Evolutionary conservation across 2,113 vertebrate genomes (phyloP), one percentile per base, ranked within the genome.

Genomic region (Protobothrops flavoviridis): DNA sequence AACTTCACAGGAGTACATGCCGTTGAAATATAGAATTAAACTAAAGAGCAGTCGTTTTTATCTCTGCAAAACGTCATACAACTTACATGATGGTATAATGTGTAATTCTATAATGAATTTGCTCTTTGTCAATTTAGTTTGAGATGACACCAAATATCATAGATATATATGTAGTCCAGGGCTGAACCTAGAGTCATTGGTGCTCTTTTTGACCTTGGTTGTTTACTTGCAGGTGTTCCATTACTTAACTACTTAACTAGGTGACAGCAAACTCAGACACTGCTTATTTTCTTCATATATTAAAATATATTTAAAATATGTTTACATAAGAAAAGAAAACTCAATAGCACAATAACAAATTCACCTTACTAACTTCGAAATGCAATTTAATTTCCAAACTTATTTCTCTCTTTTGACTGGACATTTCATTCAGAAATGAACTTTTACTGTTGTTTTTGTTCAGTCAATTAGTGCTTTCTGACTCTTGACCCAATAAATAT

Each of bases 351-450:
- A 15, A 4, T 13, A 90, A 43, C 87, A 0, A 88, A 56, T 93
- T 95, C 0, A 0, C 29, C n/a, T 88, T 57, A 48, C 89, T 90
- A 93, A 21, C 87, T 92, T 91, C 59, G 95, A 89, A 56, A 88
- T 12, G 69, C 13, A 56, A 93, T 91, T 94, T 95, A 88, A 4
- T 1, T 52, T 92, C 91, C 89, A 92, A 59, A 85, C 6, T 26
- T 23, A 43, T 81, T 56, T 56, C 52, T 26, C 24, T 11, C 17
- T 17, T 45, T 56, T 85, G 50, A 43, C 39, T n/a, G 3, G 33
- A 6, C 29, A 89, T 13, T 88, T 53, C 69, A 48, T 20, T 4
- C 23, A 85, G 90, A 56, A 96, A 91, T 59, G 87, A 53, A n/a
- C 13, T 88, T n/a, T 69, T 69, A 33, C 29, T 69, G 5, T 5